A percentile compares a stretch with the other conserved stretches of the same genome.
Conservation (phyloP, 35 echinoderm and acorn worm genomes). For the Anneissia japonica region DNA sequence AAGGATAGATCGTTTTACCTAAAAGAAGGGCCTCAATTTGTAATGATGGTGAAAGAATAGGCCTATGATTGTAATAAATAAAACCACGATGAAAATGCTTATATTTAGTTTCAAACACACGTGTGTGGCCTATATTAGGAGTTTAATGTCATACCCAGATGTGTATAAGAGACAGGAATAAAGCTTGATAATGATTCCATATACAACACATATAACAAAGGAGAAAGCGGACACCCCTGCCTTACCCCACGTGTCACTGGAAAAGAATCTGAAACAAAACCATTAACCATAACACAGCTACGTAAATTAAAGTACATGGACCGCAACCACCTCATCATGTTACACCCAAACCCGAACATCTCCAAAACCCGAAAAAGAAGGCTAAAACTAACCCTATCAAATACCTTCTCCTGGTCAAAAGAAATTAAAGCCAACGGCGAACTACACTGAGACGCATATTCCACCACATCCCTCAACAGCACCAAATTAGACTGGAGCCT, state of each 20-base stretch:
- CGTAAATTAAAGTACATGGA: slow-evolving; percentile 22
- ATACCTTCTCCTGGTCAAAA: slow-evolving; percentile 41
- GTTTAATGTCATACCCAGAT: no score
- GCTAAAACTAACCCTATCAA: slow-evolving; percentile 22
- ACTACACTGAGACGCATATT: neutral
- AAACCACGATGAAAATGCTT: no score
- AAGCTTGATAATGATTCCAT: neutral
- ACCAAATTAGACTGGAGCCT: slow-evolving; percentile 20
- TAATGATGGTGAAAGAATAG: no score
- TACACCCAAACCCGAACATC: slow-evolving; percentile 1
- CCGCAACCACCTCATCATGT: slow-evolving; percentile 34
- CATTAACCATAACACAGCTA: slow-evolving; percentile 18
- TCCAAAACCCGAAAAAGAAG: slow-evolving; percentile 22
- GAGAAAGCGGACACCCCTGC: slow-evolving; percentile 47
- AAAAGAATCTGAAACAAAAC: slow-evolving; percentile 11
- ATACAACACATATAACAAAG: slow-evolving; percentile 32
- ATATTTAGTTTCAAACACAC: no score
- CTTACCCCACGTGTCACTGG: slow-evolving; percentile 18
- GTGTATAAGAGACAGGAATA: no score
- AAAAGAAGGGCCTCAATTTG: no score
- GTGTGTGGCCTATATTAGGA: no score
- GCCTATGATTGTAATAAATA: no score
- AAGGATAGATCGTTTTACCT: no score
- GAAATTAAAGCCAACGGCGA: neutral
- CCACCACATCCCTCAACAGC: slow-evolving; percentile 5